A percentile compares a stretch with the other conserved stretches of the same genome.
Evolutionary conservation across 2,797 vertebrate genomes (phyloP).

Genomic region (Arrhamphus sclerolepis): DNA sequence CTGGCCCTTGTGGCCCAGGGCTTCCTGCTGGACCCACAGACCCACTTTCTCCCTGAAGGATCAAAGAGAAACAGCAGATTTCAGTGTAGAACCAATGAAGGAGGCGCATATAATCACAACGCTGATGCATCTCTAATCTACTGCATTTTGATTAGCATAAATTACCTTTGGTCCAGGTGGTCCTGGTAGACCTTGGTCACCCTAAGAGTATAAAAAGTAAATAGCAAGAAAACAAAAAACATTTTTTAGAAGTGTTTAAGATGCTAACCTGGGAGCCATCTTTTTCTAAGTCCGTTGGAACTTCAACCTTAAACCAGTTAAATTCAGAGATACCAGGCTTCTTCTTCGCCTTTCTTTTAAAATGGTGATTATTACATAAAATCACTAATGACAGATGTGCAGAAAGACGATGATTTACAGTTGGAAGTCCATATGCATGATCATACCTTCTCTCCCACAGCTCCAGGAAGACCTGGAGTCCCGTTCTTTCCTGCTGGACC

Average conservation of each 20-base stretch:
- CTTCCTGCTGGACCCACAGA: conserved; percentile 74
- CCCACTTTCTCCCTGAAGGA: conserved; percentile 86
- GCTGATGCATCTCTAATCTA: background rate
- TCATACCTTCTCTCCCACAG: conserved; percentile 63
- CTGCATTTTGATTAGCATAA: background rate
- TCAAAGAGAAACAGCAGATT: conserved; percentile 20
- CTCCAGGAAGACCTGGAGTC: conserved; percentile 56
- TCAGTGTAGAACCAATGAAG: background rate
- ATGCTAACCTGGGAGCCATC: no score
- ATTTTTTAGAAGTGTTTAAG: background rate
- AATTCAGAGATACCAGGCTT: no score
- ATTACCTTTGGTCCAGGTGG: conserved; percentile 86
- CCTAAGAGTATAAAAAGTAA: conserved; percentile 72
- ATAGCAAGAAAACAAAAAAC: conserved; percentile 12
- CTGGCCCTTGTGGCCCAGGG: conserved; percentile 79
- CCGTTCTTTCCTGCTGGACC: conserved; percentile 84
- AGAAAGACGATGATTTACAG: background rate
- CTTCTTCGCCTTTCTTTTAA: no score
- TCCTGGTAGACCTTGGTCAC: conserved; percentile 83
- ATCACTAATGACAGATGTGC: no score
- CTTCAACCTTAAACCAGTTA: no score
- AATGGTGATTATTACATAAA: no score
- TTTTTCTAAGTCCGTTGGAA: no score
- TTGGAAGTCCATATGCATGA: background rate
- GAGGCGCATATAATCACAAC: no score